phyloP scores from a whole-genome alignment of 1,140 invertebrate species.

The Ceratina australensis region DNA sequence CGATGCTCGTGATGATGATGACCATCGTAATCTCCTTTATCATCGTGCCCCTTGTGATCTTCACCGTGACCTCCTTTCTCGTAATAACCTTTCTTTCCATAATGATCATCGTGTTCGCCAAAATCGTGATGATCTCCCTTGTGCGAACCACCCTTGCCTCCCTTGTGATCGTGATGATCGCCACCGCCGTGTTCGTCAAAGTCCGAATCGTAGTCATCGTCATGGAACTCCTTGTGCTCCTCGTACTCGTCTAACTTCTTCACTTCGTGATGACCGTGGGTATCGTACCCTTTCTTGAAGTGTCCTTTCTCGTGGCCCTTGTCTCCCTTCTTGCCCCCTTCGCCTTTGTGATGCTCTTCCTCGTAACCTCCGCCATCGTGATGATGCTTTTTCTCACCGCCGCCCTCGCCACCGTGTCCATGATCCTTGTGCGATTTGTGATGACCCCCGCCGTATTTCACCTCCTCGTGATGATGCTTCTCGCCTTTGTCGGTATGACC shows the following conservation, averaged over 20 bases:
- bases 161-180: slow-evolving; percentile 85
- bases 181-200: slow-evolving; percentile 89
- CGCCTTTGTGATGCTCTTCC: slow-evolving; percentile 82
- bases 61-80: slow-evolving; percentile 67
- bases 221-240: slow-evolving; percentile 87
- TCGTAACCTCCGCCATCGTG: slow-evolving; percentile 84
- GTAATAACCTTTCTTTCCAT: slow-evolving; percentile 82
- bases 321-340: slow-evolving; percentile 83
- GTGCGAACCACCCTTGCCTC: slow-evolving; percentile 83
- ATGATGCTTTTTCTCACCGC: slow-evolving; percentile 84
- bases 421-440: slow-evolving; percentile 81
- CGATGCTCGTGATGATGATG: slow-evolving; percentile 68
- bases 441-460: slow-evolving; percentile 83
- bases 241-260: slow-evolving; percentile 86
- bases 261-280: slow-evolving; percentile 83
- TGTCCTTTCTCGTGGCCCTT: slow-evolving; percentile 84
- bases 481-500: slow-evolving; percentile 81
- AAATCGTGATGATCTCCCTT: slow-evolving; percentile 79
- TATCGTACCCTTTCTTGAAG: slow-evolving; percentile 84
- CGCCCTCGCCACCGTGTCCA: slow-evolving; percentile 83
- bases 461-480: slow-evolving; percentile 82
- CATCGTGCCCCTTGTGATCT: slow-evolving; percentile 53
- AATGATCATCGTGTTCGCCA: slow-evolving; percentile 82
- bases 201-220: slow-evolving; percentile 89
- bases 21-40: slow-evolving; percentile 70